Percentiles rank a stretch among this genome's conserved stretches.
These are phyloP conservation scores for Cyprinodon tularosa DNA, from an alignment of 2,113 vertebrate genomes.

Conservation along the genomic window DNA sequence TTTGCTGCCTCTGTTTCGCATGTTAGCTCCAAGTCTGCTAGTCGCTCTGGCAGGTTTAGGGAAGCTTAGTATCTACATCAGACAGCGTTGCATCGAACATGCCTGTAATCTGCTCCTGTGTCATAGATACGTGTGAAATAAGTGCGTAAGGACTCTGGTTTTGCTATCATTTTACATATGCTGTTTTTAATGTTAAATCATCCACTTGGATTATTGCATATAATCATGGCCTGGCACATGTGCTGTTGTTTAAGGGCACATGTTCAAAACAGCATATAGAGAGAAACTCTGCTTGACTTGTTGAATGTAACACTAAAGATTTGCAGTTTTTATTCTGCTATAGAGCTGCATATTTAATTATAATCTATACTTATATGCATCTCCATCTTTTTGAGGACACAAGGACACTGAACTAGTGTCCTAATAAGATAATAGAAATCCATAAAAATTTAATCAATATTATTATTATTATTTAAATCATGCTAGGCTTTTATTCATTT, in stretches of 20 bases:
- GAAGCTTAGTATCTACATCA: constrained; percentile 55
- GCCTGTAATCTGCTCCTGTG: constrained; percentile 35
- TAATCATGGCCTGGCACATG: constrained; percentile 65
- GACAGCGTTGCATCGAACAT: constrained; percentile 50
- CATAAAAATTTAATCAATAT: not conserved
- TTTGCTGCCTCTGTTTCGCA: constrained; percentile 70
- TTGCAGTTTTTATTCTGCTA: constrained; percentile 12
- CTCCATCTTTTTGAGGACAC: constrained; percentile 14
- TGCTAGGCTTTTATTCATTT: not conserved
- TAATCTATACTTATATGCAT: constrained; percentile 13
- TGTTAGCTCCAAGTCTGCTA: constrained; percentile 70
- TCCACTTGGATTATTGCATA: constrained; percentile 45
- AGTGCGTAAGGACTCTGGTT: constrained; percentile 16
- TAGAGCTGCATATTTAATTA: not conserved
- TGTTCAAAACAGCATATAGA: constrained; percentile 43
- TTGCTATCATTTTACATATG: constrained; percentile 19
- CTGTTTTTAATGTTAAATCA: constrained; percentile 45
- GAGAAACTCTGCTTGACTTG: constrained; percentile 70
- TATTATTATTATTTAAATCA: not conserved
- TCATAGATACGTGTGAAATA: constrained; percentile 42
- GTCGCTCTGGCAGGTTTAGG: constrained; percentile 45
- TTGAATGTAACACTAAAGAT: constrained; percentile 60
- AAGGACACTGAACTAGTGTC: constrained; percentile 30
- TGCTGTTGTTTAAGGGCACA: constrained; percentile 55
- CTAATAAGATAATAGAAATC: constrained; percentile 20